Evolutionary conservation across 2,113 vertebrate genomes (phyloP).

Genomic region (Fukomys damarensis): DNA sequence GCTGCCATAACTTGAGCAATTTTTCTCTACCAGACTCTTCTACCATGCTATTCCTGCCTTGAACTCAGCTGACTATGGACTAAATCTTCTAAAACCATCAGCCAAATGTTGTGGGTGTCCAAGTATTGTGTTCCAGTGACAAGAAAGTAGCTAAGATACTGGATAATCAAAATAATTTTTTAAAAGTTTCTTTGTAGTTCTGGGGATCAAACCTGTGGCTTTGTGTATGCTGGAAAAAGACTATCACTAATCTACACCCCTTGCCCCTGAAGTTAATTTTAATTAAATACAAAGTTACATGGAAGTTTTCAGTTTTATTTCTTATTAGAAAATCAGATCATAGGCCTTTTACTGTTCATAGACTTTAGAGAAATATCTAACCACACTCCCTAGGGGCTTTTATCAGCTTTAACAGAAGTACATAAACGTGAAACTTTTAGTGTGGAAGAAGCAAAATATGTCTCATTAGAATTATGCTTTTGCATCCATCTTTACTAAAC

Average conservation of each 20-base stretch:
- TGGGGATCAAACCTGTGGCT: background rate
- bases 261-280: background rate
- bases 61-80: background rate
- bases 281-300: slow-evolving; percentile 40
- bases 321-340: background rate
- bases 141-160: background rate
- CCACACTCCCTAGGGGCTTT: background rate
- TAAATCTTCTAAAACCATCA: background rate
- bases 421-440: background rate
- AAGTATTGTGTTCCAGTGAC: background rate
- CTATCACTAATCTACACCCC: background rate
- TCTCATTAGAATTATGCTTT: slow-evolving; percentile 31
- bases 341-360: background rate
- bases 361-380: background rate
- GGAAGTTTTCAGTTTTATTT: slow-evolving; percentile 28
- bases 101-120: background rate
- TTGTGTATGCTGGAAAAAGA: background rate
- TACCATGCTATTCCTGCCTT: background rate
- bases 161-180: background rate
- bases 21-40: background rate
- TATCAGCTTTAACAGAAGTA: background rate
- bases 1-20: background rate
- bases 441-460: background rate
- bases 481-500: background rate
- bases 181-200: background rate